Conservation (phyloP, 1,140 invertebrate species). For the Anthonomus grandis region DNA sequence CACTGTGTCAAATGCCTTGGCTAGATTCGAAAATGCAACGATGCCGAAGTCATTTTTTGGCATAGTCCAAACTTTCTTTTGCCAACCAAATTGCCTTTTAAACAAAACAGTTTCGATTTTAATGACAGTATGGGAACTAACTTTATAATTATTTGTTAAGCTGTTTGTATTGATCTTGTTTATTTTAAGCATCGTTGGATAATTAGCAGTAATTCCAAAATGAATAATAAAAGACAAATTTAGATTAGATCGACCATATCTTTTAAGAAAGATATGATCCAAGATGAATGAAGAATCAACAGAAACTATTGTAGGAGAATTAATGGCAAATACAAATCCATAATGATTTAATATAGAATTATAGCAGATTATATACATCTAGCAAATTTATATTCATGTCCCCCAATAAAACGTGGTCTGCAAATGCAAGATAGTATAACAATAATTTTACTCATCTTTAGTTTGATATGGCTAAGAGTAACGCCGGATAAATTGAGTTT, state of each 20-base stretch:
- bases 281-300: no score
- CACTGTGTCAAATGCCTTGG: no score
- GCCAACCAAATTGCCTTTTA: no score
- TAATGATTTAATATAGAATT: background rate
- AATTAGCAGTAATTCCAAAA: background rate
- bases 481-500: background rate
- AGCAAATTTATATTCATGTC: background rate
- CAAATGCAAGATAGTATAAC: background rate
- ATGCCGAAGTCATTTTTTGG: no score
- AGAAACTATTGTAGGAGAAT: no score
- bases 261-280: conserved; percentile 1
- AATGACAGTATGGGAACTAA: background rate
- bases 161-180: no score
- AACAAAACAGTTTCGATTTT: background rate
- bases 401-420: background rate
- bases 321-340: background rate
- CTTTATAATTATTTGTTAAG: background rate
- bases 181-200: no score
- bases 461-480: no score
- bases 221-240: background rate
- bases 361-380: background rate
- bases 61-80: no score
- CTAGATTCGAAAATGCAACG: no score
- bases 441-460: background rate
- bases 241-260: background rate